These are phyloP conservation scores for Chelmon rostratus DNA, from an alignment of 2,797 vertebrate genomes.

Conservation along the genomic window DNA sequence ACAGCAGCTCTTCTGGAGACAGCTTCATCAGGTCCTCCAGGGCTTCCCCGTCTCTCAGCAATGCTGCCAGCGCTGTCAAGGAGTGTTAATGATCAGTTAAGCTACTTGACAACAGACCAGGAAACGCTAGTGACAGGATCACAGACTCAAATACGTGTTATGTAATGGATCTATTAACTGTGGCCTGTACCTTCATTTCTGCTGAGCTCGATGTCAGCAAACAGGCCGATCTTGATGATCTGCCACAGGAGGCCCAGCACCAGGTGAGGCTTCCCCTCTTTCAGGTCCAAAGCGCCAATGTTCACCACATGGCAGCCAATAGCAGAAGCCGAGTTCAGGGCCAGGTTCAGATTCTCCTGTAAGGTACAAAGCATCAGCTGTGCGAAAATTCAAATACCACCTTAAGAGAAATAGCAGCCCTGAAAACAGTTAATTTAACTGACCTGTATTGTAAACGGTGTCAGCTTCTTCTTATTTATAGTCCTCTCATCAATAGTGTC, in stretches of 20 bases:
- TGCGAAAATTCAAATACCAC: background rate
- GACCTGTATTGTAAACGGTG: slow-evolving; percentile 95
- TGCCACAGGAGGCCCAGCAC: slow-evolving; percentile 98
- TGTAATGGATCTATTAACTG: background rate
- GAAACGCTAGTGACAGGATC: background rate
- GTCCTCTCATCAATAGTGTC: slow-evolving; percentile 98
- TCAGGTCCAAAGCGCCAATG: slow-evolving; percentile 95
- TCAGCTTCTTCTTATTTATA: slow-evolving; percentile 98
- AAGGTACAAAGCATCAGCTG: background rate
- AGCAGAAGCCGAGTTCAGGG: slow-evolving; percentile 96
- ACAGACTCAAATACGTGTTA: slow-evolving; percentile 1
- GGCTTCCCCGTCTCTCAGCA: slow-evolving; percentile 95
- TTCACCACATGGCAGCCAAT: slow-evolving; percentile 99
- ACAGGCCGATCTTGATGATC: slow-evolving; percentile 98
- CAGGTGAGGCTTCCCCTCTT: slow-evolving; percentile 96
- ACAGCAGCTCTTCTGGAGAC: slow-evolving; percentile 95
- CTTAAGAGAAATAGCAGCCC: background rate
- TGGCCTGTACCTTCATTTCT: slow-evolving; percentile 92
- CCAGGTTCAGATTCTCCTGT: slow-evolving; percentile 98
- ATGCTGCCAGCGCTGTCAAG: slow-evolving; percentile 90
- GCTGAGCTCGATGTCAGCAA: slow-evolving; percentile 98
- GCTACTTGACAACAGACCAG: slow-evolving; percentile 30
- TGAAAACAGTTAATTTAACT: background rate
- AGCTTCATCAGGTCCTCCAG: slow-evolving; percentile 98
- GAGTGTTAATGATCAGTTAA: slow-evolving; percentile 36